Evolutionary conservation across 2,113 vertebrate genomes (phyloP).

Genomic region (Lamprotornis superbus): DNA sequence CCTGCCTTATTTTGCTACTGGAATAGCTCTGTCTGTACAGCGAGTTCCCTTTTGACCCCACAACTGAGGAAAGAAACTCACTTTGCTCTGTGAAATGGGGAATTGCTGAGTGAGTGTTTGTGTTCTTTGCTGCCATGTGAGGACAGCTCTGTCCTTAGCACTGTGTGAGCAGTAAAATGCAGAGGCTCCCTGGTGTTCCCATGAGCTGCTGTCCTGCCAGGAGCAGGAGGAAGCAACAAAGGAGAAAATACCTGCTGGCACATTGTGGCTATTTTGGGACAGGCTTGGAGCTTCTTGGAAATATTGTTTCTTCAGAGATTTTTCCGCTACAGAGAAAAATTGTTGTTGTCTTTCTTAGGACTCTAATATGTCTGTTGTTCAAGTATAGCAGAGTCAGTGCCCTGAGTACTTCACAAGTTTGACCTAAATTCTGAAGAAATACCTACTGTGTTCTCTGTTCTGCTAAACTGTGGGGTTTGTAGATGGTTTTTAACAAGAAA

Average conservation of each 20-base stretch:
- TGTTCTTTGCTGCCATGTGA: background rate
- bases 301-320: background rate
- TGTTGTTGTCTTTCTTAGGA: background rate
- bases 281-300: background rate
- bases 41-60: background rate
- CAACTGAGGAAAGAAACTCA: background rate
- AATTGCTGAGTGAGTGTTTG: background rate
- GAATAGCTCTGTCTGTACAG: background rate
- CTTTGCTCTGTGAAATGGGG: background rate
- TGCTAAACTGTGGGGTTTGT: background rate
- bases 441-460: background rate
- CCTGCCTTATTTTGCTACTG: background rate
- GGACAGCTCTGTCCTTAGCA: background rate
- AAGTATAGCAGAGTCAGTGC: background rate
- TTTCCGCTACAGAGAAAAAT: background rate
- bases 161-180: background rate
- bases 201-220: background rate
- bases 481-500: background rate
- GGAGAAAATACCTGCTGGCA: constrained; percentile 1
- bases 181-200: background rate
- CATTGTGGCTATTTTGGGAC: background rate
- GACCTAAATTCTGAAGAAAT: background rate
- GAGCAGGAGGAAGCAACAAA: background rate
- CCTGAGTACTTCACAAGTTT: background rate
- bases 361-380: background rate